Evolutionary conservation across 1,140 invertebrate genomes (phyloP), one percentile per base, ranked within the genome.

Genomic region (Oncopodura yosiiana): DNA sequence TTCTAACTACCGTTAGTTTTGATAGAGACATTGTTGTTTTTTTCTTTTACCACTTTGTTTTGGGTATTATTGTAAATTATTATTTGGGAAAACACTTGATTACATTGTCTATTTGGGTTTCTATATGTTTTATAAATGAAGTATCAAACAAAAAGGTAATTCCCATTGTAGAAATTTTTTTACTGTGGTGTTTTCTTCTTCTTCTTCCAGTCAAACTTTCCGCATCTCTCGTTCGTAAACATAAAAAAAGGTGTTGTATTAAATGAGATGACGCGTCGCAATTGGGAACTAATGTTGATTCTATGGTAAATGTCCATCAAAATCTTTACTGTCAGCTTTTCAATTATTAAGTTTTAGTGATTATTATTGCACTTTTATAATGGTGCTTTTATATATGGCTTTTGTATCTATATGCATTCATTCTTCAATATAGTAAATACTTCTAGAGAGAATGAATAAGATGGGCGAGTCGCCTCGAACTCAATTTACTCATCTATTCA

Each of bases 181-280:
- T 12, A 12, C 18, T 41, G 18, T 11, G 11, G 38, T 41, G 38
- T 41, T 6, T 41, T 6, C 19, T 12, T 11, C 11, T 6, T 19
- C 38, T 6, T 41, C 38, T 18, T n/a, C 11, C 16, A 41, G 16
- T 19, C 11, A 6, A 12, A 18, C 38, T 11, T 41, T 41, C 6
- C 6, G 11, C 19, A 18, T 11, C 38, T 41, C 19, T 5, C 11
- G 11, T 41, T 41, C 38, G 38, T 41, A 41, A 41, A 12, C 11
- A 37, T 41, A 23, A 41, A 51, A 41, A 38, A 36, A 51, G n/a
- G n/a, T n/a, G n/a, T n/a, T n/a, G n/a, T 26, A 27, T 30, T 51
- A 38, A 23, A 51, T 36, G 49, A 51, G 49, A 26, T 51, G 49
- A 51, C 49, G 49, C 49, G 49, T 39, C 49, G 49, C 49, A 51